Conservation (phyloP, 1,140 invertebrate genomes). For the Drosophila busckii region DNA sequence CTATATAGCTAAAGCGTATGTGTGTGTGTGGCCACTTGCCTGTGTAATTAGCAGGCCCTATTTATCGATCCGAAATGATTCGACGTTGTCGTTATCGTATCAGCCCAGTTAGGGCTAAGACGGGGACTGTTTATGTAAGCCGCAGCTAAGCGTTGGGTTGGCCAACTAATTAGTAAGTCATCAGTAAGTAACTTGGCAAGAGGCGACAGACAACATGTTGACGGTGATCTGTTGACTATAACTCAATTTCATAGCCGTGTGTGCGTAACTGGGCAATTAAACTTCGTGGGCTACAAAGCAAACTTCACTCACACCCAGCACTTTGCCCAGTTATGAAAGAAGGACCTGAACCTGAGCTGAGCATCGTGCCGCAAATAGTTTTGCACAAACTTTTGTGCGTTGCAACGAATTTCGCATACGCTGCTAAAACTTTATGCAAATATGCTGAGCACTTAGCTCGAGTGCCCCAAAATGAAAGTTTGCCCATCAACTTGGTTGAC, state of each 20-base stretch:
- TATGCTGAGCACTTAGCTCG: neutral
- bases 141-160: conserved; percentile 20
- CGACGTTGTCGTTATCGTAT: neutral
- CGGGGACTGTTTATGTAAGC: conserved; percentile 1
- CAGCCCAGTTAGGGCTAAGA: neutral
- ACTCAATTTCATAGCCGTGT: no score
- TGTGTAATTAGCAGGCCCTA: conserved; percentile 23
- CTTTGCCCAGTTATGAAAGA: neutral
- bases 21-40: conserved; percentile 2
- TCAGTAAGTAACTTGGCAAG: conserved; percentile 9
- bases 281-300: conserved; percentile 3
- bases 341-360: conserved; percentile 1
- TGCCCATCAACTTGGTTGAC: no score
- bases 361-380: conserved; percentile 32
- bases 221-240: conserved; percentile 15
- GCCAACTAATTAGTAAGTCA: conserved; percentile 29
- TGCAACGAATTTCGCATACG: neutral
- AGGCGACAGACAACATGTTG: conserved; percentile 2
- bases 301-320: neutral
- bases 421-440: neutral
- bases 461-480: conserved; percentile 10
- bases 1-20: neutral
- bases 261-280: conserved; percentile 18
- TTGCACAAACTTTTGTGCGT: conserved; percentile 33
- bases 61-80: conserved; percentile 24